A percentile compares a stretch with the other conserved stretches of the same genome.
Evolutionary conservation across 2,113 vertebrate species (phyloP).

Genomic region (Mobula birostris): DNA sequence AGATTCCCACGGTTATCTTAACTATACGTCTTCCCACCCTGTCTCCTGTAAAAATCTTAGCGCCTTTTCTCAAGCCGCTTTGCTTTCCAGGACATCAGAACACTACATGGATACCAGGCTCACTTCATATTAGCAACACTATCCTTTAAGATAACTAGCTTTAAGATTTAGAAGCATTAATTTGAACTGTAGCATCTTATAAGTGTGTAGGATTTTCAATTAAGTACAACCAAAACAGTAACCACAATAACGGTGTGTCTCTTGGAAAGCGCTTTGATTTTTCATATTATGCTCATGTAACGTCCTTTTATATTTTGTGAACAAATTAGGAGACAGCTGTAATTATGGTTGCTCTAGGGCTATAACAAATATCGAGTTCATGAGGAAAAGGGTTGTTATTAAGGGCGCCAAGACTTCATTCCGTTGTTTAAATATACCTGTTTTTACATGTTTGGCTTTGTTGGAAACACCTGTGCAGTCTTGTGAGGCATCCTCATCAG

Average conservation of each 20-base stretch:
- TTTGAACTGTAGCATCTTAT: constrained; percentile 24
- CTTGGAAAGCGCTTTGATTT: constrained; percentile 2
- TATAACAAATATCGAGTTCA: not conserved
- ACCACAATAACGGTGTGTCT: not conserved
- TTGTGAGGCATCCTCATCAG: constrained; percentile 57
- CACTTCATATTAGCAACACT: not conserved
- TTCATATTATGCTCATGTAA: constrained; percentile 4
- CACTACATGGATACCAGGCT: not conserved
- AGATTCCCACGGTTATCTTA: too few species aligned
- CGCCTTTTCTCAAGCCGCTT: not conserved
- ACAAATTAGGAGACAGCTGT: constrained; percentile 36
- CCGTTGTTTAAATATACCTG: constrained; percentile 55
- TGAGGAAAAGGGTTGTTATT: constrained; percentile 38
- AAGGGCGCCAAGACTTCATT: not conserved
- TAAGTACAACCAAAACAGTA: not conserved
- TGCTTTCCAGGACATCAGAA: not conserved
- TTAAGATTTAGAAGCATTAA: constrained; percentile 31
- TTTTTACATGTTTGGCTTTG: constrained; percentile 64
- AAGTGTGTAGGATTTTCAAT: not conserved
- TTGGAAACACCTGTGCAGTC: constrained; percentile 56
- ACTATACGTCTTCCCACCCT: too few species aligned
- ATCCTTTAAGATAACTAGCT: not conserved
- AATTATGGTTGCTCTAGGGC: constrained; percentile 38
- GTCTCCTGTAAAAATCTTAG: too few species aligned
- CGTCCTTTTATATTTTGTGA: constrained; percentile 14